These are phyloP conservation scores for Opisthocomus hoazin DNA, from an alignment of 2,113 vertebrate species.

Conservation along the genomic window DNA sequence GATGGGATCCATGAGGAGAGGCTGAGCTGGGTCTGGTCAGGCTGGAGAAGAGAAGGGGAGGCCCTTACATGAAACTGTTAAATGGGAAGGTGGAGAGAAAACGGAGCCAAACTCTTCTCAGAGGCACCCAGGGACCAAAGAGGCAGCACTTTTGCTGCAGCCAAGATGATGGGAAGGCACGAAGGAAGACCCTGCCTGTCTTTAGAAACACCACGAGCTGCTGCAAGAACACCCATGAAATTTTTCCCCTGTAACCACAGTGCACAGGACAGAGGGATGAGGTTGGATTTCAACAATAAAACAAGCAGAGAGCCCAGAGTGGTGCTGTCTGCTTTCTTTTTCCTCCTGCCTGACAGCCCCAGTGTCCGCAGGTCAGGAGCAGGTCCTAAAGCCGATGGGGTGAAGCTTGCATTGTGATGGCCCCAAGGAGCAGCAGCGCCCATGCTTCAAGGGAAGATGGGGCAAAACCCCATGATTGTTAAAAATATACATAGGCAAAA, in stretches of 20 bases:
- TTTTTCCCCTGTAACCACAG: rapidly evolving
- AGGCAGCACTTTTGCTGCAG: neutral
- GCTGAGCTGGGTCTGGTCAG: neutral
- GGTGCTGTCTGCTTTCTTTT: rapidly evolving
- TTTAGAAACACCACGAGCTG: neutral
- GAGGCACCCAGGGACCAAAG: neutral
- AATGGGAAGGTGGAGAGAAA: neutral
- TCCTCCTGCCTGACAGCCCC: neutral
- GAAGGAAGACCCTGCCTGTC: neutral
- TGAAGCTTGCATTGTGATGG: neutral
- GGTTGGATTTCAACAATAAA: neutral
- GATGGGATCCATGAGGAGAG: neutral
- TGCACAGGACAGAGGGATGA: too few relatives aligned
- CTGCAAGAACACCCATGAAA: neutral
- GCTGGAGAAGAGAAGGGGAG: neutral
- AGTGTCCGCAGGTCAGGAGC: neutral
- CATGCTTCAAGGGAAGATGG: rapidly evolving
- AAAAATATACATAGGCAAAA: neutral
- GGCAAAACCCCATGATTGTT: too few relatives aligned
- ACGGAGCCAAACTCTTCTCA: neutral
- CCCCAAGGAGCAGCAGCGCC: neutral
- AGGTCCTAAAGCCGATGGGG: neutral
- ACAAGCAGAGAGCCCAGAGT: neutral
- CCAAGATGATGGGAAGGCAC: rapidly evolving
- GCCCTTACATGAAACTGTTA: neutral